Evolutionary conservation across 2,888 invertebrate genomes (phyloP), one percentile per base, ranked within the genome.

Genomic region (Caradrina clavipalpis): DNA sequence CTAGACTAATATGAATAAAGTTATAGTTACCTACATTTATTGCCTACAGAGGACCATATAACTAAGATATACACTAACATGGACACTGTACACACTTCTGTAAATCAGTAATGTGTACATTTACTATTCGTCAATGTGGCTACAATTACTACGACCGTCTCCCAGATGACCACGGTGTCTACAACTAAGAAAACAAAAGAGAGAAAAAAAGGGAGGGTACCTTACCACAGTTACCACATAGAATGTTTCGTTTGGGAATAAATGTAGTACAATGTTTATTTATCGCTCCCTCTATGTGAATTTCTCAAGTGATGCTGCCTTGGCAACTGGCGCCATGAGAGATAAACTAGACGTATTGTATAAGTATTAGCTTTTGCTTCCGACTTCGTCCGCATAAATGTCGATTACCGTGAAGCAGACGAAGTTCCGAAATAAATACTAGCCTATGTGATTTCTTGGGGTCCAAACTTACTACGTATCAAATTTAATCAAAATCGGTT

Each of bases 241-340:
- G 19, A 11, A 15, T 2, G 13, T 49, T 19, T 26, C 22, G 15
- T 26, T 39, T 71, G 15, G n/a, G 3, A 42, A 66, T 15, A 66
- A 51, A 15, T 6, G 6, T 26, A 39, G 11, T 15, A 13, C 8
- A 31, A 15, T 49, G 60, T 63, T 47, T 10, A 7, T 11, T n/a
- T 56, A 19, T 39, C 39, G 63, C 21, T 13, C 51, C 31, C 15
- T 35, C 13, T 13, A 45, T 19, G 21, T n/a, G 31, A 45, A 22
- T n/a, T 45, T n/a, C 45, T 19, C 11, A 6, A 8, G n/a, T 31
- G 22, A 35, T n/a, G 21, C 45, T 45, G 15, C 76, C 56, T 53
- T 72, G 54, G 22, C 13, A 7, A 42, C 13, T 65, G 13, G 45
- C 45, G 47, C 47, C 53, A 65, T 26, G 22, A 62, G 42, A 49